Conservation (phyloP, 2,888 invertebrate genomes). For the Caenorhabditis sulstoni region DNA sequence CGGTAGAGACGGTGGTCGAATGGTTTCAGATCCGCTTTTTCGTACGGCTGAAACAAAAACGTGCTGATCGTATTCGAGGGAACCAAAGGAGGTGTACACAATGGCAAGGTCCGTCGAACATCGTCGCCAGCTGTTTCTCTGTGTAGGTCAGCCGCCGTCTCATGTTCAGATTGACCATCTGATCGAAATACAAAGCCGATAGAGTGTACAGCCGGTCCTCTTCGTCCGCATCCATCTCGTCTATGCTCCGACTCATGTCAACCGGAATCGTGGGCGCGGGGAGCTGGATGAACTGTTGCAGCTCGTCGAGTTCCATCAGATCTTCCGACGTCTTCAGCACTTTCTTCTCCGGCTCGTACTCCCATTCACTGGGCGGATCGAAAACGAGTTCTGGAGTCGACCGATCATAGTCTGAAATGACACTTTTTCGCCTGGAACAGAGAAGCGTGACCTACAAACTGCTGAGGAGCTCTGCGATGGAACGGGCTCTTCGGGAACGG, state of each 20-base stretch:
- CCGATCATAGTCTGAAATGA: slow-evolving; percentile 29
- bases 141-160: slow-evolving; percentile 48
- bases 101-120: slow-evolving; percentile 50
- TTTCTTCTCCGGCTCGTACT: slow-evolving; percentile 5
- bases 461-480: neutral
- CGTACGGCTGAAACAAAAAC: slow-evolving; percentile 46
- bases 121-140: slow-evolving; percentile 16
- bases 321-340: slow-evolving; percentile 1
- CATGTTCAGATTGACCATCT: slow-evolving; percentile 42
- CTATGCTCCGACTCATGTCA: too few relatives aligned
- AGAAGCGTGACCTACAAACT: slow-evolving; percentile 4
- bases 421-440: neutral
- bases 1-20: slow-evolving; percentile 49
- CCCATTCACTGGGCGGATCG: slow-evolving; percentile 17
- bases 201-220: slow-evolving; percentile 22
- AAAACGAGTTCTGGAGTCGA: neutral
- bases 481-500: too few relatives aligned
- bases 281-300: slow-evolving; percentile 41
- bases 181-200: slow-evolving; percentile 39
- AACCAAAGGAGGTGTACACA: slow-evolving; percentile 33
- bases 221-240: slow-evolving; percentile 1
- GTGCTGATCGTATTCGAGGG: too few relatives aligned
- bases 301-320: slow-evolving; percentile 41
- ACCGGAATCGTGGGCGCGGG: neutral
- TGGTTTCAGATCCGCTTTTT: slow-evolving; percentile 33